phyloP scores from a whole-genome alignment of 2,797 vertebrate genomes.

The Margarornis squamiger region DNA sequence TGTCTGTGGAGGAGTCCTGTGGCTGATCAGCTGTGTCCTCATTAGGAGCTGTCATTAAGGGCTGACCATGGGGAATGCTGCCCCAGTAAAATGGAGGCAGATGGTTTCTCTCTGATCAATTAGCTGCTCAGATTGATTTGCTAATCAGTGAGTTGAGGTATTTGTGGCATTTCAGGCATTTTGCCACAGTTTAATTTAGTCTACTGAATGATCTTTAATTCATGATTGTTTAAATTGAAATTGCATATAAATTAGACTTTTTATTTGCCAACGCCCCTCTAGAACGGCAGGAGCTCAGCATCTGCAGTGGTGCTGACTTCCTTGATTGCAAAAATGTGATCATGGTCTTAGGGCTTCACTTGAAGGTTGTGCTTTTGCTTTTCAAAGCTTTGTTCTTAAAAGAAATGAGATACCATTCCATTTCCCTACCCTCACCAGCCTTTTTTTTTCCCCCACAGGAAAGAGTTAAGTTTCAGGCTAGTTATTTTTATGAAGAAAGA shows the following conservation, averaged over 20 bases:
- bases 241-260: slow-evolving; percentile 45
- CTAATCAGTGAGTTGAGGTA: slow-evolving; percentile 57
- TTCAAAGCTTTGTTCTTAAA: neutral
- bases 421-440: neutral
- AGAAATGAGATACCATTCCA: neutral
- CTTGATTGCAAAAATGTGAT: neutral
- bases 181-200: slow-evolving; percentile 43
- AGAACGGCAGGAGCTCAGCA: slow-evolving; percentile 6
- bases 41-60: slow-evolving; percentile 49
- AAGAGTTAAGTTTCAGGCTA: neutral
- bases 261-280: slow-evolving; percentile 5
- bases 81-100: slow-evolving; percentile 34
- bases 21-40: slow-evolving; percentile 38
- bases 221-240: slow-evolving; percentile 59
- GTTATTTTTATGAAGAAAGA: neutral
- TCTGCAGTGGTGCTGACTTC: neutral
- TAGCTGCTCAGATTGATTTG: slow-evolving; percentile 51
- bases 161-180: slow-evolving; percentile 52
- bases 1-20: neutral
- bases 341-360: neutral
- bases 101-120: slow-evolving; percentile 58
- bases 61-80: slow-evolving; percentile 37
- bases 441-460: neutral
- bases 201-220: slow-evolving; percentile 49
- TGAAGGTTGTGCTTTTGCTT: neutral